Evolutionary conservation across 2,797 vertebrate genomes (phyloP).

Genomic region (Alectoris magna): DNA sequence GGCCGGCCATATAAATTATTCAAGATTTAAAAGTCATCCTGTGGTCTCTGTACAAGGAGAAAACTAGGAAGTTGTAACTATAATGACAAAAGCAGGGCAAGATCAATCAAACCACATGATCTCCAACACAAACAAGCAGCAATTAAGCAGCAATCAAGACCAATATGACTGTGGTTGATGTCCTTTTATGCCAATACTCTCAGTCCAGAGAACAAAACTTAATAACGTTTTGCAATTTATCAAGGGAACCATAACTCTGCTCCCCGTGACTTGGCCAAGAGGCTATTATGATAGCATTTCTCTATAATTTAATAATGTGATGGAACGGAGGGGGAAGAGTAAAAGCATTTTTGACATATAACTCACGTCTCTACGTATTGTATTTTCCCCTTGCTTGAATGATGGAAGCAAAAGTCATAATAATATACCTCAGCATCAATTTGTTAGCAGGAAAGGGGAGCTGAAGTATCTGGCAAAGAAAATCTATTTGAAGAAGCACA

Average conservation of each 20-base stretch:
- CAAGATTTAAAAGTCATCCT: constrained; percentile 64
- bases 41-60: constrained; percentile 73
- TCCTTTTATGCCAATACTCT: constrained; percentile 70
- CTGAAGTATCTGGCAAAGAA: constrained; percentile 55
- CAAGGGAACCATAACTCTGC: constrained; percentile 62
- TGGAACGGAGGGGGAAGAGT: background rate
- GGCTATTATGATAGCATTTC: constrained; percentile 63
- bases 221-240: constrained; percentile 71
- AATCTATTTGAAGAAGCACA: constrained; percentile 60
- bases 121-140: constrained; percentile 72
- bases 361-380: background rate
- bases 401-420: constrained; percentile 44
- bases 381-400: constrained; percentile 41
- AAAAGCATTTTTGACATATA: constrained; percentile 57
- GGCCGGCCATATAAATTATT: constrained; percentile 58
- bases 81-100: constrained; percentile 70
- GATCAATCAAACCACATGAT: constrained; percentile 73
- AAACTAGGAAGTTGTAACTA: constrained; percentile 69
- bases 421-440: constrained; percentile 33
- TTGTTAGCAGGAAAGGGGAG: constrained; percentile 36
- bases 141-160: constrained; percentile 75
- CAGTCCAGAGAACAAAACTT: constrained; percentile 64
- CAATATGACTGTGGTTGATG: constrained; percentile 62
- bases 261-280: constrained; percentile 53
- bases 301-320: constrained; percentile 64